Evolutionary conservation across 2,113 vertebrate genomes (phyloP).

Genomic region (Pavo muticus): DNA sequence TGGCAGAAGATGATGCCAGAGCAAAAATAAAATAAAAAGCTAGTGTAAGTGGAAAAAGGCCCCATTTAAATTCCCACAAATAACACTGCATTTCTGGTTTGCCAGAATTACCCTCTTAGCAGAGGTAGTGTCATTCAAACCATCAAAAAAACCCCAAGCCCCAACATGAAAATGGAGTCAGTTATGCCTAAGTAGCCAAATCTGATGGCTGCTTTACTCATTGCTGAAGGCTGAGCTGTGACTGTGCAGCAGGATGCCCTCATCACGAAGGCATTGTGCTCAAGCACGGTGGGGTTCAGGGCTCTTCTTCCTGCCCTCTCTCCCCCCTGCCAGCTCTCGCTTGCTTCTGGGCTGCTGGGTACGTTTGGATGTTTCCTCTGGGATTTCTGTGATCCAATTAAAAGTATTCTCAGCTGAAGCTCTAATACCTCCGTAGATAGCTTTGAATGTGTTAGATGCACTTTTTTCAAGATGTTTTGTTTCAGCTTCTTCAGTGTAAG

Average conservation of each 20-base stretch:
- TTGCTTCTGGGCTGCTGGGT: neutral
- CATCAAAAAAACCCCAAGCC: neutral
- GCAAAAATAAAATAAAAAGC: neutral
- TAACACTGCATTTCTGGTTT: neutral
- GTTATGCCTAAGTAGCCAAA: neutral
- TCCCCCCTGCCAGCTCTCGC: neutral
- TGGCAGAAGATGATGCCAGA: neutral
- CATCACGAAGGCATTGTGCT: neutral
- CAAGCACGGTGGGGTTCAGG: neutral
- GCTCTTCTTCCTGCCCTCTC: neutral
- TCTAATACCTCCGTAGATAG: neutral
- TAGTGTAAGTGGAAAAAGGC: neutral
- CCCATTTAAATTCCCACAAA: neutral
- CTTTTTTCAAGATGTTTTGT: neutral
- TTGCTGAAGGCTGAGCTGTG: neutral
- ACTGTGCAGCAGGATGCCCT: neutral
- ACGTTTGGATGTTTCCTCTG: neutral
- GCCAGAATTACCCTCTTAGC: neutral
- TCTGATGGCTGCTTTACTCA: neutral
- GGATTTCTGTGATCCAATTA: neutral
- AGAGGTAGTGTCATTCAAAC: neutral
- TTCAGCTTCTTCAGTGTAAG: neutral
- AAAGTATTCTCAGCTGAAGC: neutral
- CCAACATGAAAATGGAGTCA: neutral
- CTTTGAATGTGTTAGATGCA: neutral